Evolutionary conservation across 2,888 invertebrate genomes (phyloP), one percentile per base, ranked within the genome.

Genomic region (Argyresthia goedartella): DNA sequence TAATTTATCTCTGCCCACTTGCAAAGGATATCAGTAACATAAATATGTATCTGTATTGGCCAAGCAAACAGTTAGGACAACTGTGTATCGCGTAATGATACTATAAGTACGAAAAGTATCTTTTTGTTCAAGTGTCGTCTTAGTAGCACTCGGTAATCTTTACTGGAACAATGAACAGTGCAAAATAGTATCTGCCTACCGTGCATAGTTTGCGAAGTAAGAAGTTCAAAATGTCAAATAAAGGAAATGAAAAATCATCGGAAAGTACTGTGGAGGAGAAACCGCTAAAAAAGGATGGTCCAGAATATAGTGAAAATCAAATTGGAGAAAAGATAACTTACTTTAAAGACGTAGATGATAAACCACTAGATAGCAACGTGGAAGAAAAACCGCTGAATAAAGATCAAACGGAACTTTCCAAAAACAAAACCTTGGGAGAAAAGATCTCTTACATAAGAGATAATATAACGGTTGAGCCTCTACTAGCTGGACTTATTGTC

Each of bases 381-480:
- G 84, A 84, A 60, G 82, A 82, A 54, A 82, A 80, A 58, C 81
- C 80, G 11, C 57, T 82, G 1, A 79, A 77, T 50, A 68, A 69
- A 55, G 66, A 69, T 55, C 63, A 57, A 6, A 57, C 52, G n/a
- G 58, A 65, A 41, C 54, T 65, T 43, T 71, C 69, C 52, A 73
- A 75, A 54, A 75, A 73, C 25, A 77, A 71, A 60, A 72, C 62
- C n/a, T 74, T 79, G 49, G 54, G 57, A 9, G 77, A 81, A 50
- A 84, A 80, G 57, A 55, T 81, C 51, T 57, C 55, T 11, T 66
- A 76, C 49, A 68, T 84, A 11, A 75, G 59, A 60, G 69, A 73
- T 2, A 91, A 92, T 65, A 91, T 92, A 55, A 92, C 92, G 0
- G 92, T 93, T 1, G 93, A 93, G 67, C 93, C 92, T 0, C 86